These are phyloP conservation scores for Thripadectes ignobilis DNA, from an alignment of 2,797 vertebrate species.

Conservation along the genomic window DNA sequence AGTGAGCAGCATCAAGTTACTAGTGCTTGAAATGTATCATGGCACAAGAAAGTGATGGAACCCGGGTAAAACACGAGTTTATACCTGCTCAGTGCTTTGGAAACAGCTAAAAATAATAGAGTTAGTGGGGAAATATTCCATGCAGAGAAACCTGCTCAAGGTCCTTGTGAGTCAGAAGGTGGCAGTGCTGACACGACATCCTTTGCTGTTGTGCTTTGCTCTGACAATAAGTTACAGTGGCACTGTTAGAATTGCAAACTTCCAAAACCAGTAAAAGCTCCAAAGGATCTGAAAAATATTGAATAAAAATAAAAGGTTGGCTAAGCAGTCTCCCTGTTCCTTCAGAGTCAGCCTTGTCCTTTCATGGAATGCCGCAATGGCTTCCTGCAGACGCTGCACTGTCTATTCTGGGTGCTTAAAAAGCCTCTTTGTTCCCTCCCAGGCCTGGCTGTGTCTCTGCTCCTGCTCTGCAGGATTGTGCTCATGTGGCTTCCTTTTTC, in stretches of 20 bases:
- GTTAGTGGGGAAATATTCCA: neutral
- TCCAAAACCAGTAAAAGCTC: neutral
- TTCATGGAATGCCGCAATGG: fast-evolving
- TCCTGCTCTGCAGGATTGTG: neutral
- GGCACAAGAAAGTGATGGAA: neutral
- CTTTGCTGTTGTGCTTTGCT: neutral
- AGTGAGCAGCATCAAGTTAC: neutral
- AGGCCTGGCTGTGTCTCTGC: neutral
- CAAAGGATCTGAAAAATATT: neutral
- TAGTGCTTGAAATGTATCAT: neutral
- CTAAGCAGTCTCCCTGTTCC: neutral
- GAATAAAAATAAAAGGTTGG: neutral
- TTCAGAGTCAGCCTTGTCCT: neutral
- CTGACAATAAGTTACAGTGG: neutral
- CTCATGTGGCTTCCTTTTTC: neutral
- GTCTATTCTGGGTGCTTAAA: neutral
- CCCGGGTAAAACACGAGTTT: neutral
- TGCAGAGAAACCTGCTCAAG: neutral
- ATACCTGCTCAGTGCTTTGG: neutral
- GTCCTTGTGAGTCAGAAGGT: slow-evolving; percentile 25
- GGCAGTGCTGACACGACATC: neutral
- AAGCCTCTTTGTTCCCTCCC: neutral
- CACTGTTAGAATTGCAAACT: neutral
- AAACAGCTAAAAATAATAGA: neutral
- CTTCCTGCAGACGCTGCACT: neutral